These are phyloP conservation scores for Zaprionus gabonicus DNA, from an alignment of 1,140 invertebrate species.

Conservation along the genomic window DNA sequence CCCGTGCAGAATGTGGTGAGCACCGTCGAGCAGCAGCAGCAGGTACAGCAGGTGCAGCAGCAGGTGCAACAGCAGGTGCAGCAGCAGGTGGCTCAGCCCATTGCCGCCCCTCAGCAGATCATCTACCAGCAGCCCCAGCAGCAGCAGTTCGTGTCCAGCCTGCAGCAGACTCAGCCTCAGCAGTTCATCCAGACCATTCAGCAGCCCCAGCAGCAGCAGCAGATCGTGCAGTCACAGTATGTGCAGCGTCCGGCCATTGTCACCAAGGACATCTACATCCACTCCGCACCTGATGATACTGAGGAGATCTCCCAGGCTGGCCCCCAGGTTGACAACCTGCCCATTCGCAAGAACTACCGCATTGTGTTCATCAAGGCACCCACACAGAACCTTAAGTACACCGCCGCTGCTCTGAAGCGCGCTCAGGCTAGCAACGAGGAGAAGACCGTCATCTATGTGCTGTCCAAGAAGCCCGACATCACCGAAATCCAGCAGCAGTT, in stretches of 20 bases:
- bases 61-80: slow-evolving; percentile 15
- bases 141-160: slow-evolving; percentile 33
- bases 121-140: slow-evolving; percentile 29
- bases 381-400: slow-evolving; percentile 87
- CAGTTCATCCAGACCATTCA: slow-evolving; percentile 30
- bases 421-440: slow-evolving; percentile 89
- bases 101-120: slow-evolving; percentile 11
- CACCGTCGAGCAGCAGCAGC: slow-evolving; percentile 9
- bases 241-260: slow-evolving; percentile 76
- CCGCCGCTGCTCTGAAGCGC: slow-evolving; percentile 86
- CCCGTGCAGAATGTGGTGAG: slow-evolving; percentile 13
- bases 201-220: slow-evolving; percentile 50
- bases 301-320: slow-evolving; percentile 64
- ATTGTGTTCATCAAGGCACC: slow-evolving; percentile 95
- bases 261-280: slow-evolving; percentile 82
- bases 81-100: slow-evolving; percentile 4
- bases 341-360: slow-evolving; percentile 92
- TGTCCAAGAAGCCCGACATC: slow-evolving; percentile 88
- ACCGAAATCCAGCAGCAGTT: slow-evolving; percentile 77
- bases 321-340: slow-evolving; percentile 65
- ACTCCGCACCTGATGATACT: slow-evolving; percentile 79
- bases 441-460: slow-evolving; percentile 94
- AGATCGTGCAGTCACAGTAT: slow-evolving; percentile 56
- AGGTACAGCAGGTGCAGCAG: background rate
- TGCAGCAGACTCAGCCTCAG: slow-evolving; percentile 38